These are phyloP conservation scores for Habrosyne pyritoides DNA, from an alignment of 2,888 invertebrate genomes.

Conservation along the genomic window DNA sequence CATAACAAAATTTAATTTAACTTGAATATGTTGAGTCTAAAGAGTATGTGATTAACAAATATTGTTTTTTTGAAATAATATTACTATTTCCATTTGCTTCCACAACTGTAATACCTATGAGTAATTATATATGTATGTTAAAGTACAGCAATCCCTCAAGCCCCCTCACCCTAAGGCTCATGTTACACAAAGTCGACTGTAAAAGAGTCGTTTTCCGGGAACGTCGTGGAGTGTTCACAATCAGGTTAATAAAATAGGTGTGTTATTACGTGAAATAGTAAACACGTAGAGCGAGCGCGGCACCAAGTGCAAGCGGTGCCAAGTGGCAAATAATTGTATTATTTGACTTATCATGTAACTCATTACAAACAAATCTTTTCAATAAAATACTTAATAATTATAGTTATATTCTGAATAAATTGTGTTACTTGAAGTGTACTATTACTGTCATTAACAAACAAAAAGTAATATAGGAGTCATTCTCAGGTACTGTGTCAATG, in stretches of 20 bases:
- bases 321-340: slow-evolving; percentile 15
- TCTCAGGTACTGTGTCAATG: too few species aligned
- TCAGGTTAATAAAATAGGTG: slow-evolving; percentile 44
- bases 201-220: slow-evolving; percentile 35
- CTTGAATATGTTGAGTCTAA: too few species aligned
- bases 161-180: slow-evolving; percentile 16
- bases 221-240: slow-evolving; percentile 30
- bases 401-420: too few species aligned
- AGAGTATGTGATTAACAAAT: too few species aligned
- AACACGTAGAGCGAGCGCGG: slow-evolving; percentile 11
- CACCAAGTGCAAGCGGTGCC: slow-evolving; percentile 15
- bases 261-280: slow-evolving; percentile 30
- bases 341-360: background rate
- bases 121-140: background rate
- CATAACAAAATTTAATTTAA: too few species aligned
- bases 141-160: background rate
- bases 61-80: too few species aligned
- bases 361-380: background rate
- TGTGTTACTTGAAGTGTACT: too few species aligned
- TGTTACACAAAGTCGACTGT: slow-evolving; percentile 34
- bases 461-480: too few species aligned
- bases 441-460: too few species aligned
- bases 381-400: too few species aligned
- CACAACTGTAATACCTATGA: background rate
- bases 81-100: background rate